Conservation (phyloP, 2,888 invertebrate genomes). For the Mylabris sibirica region DNA sequence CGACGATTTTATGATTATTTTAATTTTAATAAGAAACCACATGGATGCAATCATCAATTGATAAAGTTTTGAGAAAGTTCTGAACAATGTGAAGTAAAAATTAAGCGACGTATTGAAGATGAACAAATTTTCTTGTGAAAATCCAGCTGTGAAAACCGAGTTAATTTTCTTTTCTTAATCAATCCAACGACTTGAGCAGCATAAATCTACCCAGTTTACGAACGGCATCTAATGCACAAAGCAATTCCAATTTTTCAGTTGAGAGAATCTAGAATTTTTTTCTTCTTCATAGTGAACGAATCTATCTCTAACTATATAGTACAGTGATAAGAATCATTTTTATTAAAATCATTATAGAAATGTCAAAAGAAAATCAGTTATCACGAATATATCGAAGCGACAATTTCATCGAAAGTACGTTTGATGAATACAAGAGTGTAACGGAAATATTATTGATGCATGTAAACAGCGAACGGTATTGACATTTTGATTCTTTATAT, state of each 20-base stretch:
- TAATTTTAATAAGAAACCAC: background rate
- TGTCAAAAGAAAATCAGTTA: too few species aligned
- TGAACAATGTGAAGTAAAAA: background rate
- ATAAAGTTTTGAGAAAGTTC: background rate
- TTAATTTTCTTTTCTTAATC: slow-evolving; percentile 2
- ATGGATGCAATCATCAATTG: too few species aligned
- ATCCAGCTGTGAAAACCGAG: slow-evolving; percentile 11
- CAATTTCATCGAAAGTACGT: too few species aligned
- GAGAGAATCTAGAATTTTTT: background rate
- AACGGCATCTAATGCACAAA: background rate
- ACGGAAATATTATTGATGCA: background rate
- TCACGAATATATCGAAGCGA: too few species aligned
- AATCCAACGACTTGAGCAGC: background rate
- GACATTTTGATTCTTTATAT: too few species aligned
- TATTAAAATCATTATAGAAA: too few species aligned
- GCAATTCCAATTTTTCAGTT: background rate
- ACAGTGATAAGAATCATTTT: too few species aligned
- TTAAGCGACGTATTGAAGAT: background rate
- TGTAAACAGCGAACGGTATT: background rate
- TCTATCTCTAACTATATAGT: background rate
- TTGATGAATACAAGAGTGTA: background rate
- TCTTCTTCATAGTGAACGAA: background rate
- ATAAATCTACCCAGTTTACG: background rate
- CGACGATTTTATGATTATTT: background rate
- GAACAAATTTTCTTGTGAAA: slow-evolving; percentile 2